phyloP scores from a whole-genome alignment of 2,888 invertebrate genomes.

The Monopis laevigella region DNA sequence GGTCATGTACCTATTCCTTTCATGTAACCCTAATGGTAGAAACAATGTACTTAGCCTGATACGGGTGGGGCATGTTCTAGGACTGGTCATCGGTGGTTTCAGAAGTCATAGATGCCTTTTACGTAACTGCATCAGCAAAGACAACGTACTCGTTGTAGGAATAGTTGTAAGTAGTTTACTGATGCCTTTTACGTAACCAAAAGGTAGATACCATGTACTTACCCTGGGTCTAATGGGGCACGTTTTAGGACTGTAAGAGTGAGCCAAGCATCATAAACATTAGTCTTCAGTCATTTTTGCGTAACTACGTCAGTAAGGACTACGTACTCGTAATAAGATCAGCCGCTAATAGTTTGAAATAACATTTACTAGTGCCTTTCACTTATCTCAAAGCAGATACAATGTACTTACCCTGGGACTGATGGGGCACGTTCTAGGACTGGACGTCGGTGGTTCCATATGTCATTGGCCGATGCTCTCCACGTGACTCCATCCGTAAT shows the following conservation, averaged over 20 bases:
- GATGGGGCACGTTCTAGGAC: conserved; percentile 36
- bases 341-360: too few relatives aligned
- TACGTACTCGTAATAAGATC: too few relatives aligned
- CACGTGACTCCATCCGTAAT: conserved; percentile 24
- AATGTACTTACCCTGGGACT: conserved; percentile 34
- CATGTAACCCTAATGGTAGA: not conserved
- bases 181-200: not conserved
- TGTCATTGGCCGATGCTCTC: conserved; percentile 42
- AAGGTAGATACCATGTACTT: conserved; percentile 17
- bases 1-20: not conserved
- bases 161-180: too few relatives aligned
- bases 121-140: conserved; percentile 22
- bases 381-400: conserved; percentile 12
- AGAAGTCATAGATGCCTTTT: conserved; percentile 45
- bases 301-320: too few relatives aligned
- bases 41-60: conserved; percentile 31
- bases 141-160: too few relatives aligned
- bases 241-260: not conserved
- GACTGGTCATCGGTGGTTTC: conserved; percentile 29
- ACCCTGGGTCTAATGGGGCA: too few relatives aligned
- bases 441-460: conserved; percentile 30
- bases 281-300: not conserved
- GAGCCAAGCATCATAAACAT: not conserved
- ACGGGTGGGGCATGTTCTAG: conserved; percentile 37
- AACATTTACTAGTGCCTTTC: not conserved